These are phyloP conservation scores for Cheilosia urbana DNA, from an alignment of 2,888 invertebrate species.

Conservation along the genomic window DNA sequence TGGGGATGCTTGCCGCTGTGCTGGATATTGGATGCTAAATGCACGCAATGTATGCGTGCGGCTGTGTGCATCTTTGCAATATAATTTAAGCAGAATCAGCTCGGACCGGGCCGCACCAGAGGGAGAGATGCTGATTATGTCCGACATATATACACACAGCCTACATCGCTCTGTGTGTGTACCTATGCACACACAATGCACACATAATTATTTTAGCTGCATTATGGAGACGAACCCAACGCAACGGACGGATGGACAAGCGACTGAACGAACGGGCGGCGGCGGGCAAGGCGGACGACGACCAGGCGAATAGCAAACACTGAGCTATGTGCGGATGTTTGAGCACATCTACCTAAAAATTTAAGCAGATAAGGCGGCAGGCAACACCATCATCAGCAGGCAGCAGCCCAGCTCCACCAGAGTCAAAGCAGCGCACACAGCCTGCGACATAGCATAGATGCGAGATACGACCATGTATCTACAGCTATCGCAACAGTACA, in stretches of 20 bases:
- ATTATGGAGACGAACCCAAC: constrained; percentile 64
- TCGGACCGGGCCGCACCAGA: constrained; percentile 39
- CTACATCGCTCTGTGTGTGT: constrained; percentile 18
- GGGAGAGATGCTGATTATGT: constrained; percentile 66
- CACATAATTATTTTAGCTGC: constrained; percentile 76
- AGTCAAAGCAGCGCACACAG: constrained; percentile 71
- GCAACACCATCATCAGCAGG: constrained; percentile 74
- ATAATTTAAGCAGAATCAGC: constrained; percentile 68
- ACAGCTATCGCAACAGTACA: constrained; percentile 53
- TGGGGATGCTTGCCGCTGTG: constrained; percentile 34
- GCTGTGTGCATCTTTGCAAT: constrained; percentile 53
- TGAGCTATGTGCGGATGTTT: constrained; percentile 72
- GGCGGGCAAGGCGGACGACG: constrained; percentile 23
- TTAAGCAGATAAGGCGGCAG: constrained; percentile 76
- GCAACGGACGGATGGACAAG: constrained; percentile 44
- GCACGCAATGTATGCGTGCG: constrained; percentile 55
- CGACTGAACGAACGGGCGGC: constrained; percentile 13
- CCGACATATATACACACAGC: constrained; percentile 40
- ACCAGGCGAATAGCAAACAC: constrained; percentile 68
- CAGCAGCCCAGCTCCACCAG: constrained; percentile 75
- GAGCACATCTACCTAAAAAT: constrained; percentile 75
- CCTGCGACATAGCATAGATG: constrained; percentile 69
- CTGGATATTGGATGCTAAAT: constrained; percentile 58
- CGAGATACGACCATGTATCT: constrained; percentile 68
- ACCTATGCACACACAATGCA: constrained; percentile 74